These are phyloP conservation scores for Chloropsis hardwickii DNA, from an alignment of 2,113 vertebrate genomes.

Conservation along the genomic window DNA sequence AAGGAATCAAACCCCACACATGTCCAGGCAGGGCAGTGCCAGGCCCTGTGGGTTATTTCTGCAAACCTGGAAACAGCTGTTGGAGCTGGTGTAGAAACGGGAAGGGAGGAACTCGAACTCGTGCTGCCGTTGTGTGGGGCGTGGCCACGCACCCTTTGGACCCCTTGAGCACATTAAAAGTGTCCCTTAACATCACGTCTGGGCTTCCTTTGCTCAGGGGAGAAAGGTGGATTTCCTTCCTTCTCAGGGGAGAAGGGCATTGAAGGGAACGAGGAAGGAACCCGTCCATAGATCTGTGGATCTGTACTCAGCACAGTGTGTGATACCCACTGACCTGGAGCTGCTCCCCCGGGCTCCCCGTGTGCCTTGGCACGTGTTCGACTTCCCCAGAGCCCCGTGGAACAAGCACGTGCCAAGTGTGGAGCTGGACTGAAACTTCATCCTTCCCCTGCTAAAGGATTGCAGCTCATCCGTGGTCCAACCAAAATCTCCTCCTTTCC, in stretches of 20 bases:
- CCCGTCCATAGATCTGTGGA: rapidly evolving
- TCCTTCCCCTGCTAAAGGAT: background rate
- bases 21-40: rapidly evolving
- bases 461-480: background rate
- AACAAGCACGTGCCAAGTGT: rapidly evolving
- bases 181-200: background rate
- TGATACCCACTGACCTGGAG: rapidly evolving
- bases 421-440: rapidly evolving
- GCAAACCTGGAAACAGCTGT: no score
- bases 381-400: rapidly evolving
- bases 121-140: rapidly evolving
- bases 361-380: rapidly evolving
- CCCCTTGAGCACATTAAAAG: rapidly evolving
- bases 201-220: no score
- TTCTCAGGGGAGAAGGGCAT: background rate
- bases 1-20: rapidly evolving
- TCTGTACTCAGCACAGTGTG: rapidly evolving
- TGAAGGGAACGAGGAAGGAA: background rate
- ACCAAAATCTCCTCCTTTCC: background rate
- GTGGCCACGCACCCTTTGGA: rapidly evolving
- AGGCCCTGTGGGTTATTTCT: background rate
- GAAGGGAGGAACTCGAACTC: background rate
- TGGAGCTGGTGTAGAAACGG: rapidly evolving
- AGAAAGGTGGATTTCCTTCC: background rate
- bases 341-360: background rate